Conservation (phyloP, 2,113 vertebrate species). For the Carassius gibelio region DNA sequence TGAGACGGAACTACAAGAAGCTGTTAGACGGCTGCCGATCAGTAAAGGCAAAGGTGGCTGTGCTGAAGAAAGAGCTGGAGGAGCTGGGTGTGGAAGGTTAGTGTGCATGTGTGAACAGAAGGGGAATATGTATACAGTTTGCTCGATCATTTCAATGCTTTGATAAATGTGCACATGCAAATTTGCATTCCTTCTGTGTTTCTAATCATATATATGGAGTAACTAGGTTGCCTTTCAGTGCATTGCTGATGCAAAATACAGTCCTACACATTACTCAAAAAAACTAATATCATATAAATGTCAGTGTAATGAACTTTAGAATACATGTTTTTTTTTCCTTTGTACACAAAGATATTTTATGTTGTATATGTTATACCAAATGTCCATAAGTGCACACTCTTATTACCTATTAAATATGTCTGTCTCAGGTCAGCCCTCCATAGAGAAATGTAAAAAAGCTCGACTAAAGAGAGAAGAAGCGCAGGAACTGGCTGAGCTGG, state of each 20-base stretch:
- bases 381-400: neutral
- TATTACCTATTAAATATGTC: neutral
- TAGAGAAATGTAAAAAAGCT: conserved; percentile 82
- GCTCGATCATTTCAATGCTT: neutral
- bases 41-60: conserved; percentile 69
- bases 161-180: neutral
- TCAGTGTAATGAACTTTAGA: too few relatives aligned
- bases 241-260: neutral
- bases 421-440: conserved; percentile 77
- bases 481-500: conserved; percentile 82
- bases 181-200: neutral
- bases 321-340: too few relatives aligned
- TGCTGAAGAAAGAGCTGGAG: conserved; percentile 80
- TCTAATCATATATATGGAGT: neutral
- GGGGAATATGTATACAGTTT: neutral
- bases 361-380: neutral
- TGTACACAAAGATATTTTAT: too few relatives aligned
- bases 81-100: conserved; percentile 83
- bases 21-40: conserved; percentile 77
- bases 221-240: neutral
- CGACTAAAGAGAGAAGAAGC: conserved; percentile 78
- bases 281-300: too few relatives aligned
- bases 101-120: conserved; percentile 31
- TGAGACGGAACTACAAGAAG: conserved; percentile 83
- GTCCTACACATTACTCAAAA: neutral